A percentile compares a stretch with the other conserved stretches of the same genome.
These are phyloP conservation scores for Misgurnus mizolepis DNA, from an alignment of 2,113 vertebrate species.

Conservation along the genomic window DNA sequence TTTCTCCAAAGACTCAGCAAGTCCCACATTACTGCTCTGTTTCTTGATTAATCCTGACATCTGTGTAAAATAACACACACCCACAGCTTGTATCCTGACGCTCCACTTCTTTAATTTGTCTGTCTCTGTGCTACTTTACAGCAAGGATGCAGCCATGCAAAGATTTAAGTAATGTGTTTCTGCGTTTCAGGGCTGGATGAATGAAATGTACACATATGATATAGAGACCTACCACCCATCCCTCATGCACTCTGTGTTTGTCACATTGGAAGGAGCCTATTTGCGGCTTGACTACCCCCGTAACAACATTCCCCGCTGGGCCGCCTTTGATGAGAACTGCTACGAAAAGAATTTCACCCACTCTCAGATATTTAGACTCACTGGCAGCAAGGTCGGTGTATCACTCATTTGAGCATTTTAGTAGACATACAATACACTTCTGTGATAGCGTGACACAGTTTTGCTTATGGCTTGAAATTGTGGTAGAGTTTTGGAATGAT, in stretches of 20 bases:
- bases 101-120: slow-evolving; percentile 25
- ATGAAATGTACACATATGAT: slow-evolving; percentile 79
- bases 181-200: slow-evolving; percentile 86
- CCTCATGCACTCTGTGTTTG: slow-evolving; percentile 81
- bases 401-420: background rate
- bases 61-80: slow-evolving; percentile 24
- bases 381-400: slow-evolving; percentile 76
- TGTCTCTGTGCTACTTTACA: slow-evolving; percentile 1
- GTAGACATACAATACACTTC: background rate
- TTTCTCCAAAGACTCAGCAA: background rate
- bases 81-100: slow-evolving; percentile 38
- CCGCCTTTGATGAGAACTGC: slow-evolving; percentile 75
- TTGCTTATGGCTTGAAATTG: background rate
- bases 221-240: slow-evolving; percentile 80
- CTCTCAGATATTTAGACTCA: slow-evolving; percentile 75
- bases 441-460: background rate
- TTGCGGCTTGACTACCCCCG: slow-evolving; percentile 81
- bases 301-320: slow-evolving; percentile 76
- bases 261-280: slow-evolving; percentile 75
- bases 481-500: background rate
- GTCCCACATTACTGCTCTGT: background rate
- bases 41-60: slow-evolving; percentile 15
- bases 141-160: background rate
- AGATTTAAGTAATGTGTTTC: background rate
- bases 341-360: slow-evolving; percentile 71